Conservation (phyloP, 2,113 vertebrate species). For the Capreolus pygargus region DNA sequence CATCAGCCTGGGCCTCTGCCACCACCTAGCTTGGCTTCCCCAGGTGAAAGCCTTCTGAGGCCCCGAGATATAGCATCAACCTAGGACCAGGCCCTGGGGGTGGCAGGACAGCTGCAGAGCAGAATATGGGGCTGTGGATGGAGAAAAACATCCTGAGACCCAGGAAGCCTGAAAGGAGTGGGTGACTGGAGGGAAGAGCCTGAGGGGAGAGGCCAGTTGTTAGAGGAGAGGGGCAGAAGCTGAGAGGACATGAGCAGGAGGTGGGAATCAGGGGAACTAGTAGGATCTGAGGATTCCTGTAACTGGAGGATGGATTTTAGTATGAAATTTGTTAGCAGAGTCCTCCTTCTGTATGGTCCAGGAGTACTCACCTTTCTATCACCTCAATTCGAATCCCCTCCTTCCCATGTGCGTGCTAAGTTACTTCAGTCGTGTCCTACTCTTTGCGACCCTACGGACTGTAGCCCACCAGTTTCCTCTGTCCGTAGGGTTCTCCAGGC, state of each 20-base stretch:
- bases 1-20: neutral
- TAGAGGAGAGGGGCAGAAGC: neutral
- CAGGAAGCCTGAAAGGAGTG: neutral
- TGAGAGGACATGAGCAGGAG: neutral
- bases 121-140: neutral
- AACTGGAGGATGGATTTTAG: neutral
- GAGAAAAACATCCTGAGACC: neutral
- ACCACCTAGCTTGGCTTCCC: neutral
- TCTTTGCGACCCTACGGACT: neutral
- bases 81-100: neutral
- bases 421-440: neutral
- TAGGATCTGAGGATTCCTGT: neutral
- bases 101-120: neutral
- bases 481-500: neutral
- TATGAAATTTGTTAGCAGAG: neutral
- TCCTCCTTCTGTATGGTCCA: neutral
- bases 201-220: neutral
- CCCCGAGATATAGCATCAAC: no score
- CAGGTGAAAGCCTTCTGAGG: neutral
- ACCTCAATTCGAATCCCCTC: neutral
- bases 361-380: neutral
- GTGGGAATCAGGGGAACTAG: accelerated
- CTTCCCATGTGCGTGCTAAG: neutral
- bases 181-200: neutral
- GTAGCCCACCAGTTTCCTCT: neutral